Conservation (phyloP, 2,797 vertebrate species). For the Cephalopachus bancanus region DNA sequence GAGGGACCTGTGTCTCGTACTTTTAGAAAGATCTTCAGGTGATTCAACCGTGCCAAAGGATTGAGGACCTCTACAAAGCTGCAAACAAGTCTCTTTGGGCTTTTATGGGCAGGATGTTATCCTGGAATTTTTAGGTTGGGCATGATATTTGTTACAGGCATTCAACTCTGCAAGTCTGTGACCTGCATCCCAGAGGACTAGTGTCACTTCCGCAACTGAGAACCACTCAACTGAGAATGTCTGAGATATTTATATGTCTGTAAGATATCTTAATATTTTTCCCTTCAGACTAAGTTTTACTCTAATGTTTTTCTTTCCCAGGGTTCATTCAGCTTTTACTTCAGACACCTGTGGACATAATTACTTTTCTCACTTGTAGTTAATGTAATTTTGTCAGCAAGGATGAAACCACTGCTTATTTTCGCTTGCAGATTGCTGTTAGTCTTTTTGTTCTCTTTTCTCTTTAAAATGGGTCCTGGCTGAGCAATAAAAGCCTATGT, state of each 20-base stretch:
- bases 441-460: not conserved
- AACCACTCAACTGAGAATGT: not conserved
- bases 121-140: not conserved
- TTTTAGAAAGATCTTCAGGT: not conserved
- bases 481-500: not conserved
- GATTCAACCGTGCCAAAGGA: not conserved
- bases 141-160: not conserved
- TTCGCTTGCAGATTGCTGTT: not conserved
- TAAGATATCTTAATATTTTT: not conserved
- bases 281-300: not conserved
- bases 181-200: not conserved
- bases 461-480: not conserved
- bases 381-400: constrained; percentile 13
- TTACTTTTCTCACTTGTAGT: not conserved
- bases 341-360: not conserved
- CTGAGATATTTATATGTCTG: not conserved
- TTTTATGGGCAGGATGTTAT: not conserved
- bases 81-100: not conserved
- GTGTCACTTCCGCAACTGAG: not conserved
- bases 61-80: not conserved
- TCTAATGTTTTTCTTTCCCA: not conserved
- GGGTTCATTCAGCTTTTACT: constrained; percentile 26
- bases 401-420: not conserved
- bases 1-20: not conserved
- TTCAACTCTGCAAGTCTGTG: not conserved